Evolutionary conservation across 2,797 vertebrate genomes (phyloP).

Genomic region (Microchirus variegatus): DNA sequence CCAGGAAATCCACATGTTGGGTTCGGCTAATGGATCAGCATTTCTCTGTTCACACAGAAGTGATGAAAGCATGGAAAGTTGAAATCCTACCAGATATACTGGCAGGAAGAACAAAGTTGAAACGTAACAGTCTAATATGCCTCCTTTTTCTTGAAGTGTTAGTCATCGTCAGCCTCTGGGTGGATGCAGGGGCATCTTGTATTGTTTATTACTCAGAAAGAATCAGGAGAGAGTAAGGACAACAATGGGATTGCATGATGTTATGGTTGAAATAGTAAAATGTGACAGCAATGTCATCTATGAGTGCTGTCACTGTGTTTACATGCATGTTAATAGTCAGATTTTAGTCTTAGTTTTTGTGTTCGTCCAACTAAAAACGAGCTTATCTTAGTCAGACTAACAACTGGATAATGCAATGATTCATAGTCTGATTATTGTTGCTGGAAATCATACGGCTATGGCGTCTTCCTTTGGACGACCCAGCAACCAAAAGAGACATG

Average conservation of each 20-base stretch:
- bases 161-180: conserved; percentile 5
- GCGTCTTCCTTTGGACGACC: no score
- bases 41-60: conserved; percentile 26
- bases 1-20: conserved; percentile 16
- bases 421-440: no score
- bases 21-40: conserved; percentile 24
- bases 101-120: conserved; percentile 6
- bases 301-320: no score
- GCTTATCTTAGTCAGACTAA: no score
- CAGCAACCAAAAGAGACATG: no score
- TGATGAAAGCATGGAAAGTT: conserved; percentile 32
- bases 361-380: no score
- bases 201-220: conserved; percentile 4
- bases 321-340: no score
- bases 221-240: neutral
- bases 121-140: conserved; percentile 7
- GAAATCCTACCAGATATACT: conserved; percentile 21
- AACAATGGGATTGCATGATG: neutral
- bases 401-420: no score
- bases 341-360: no score
- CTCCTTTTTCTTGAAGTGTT: conserved; percentile 10
- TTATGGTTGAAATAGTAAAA: neutral
- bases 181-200: neutral
- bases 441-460: no score
- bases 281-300: neutral